Evolutionary conservation across 2,888 invertebrate genomes (phyloP), one percentile per base, ranked within the genome.

Genomic region (Timema cristinae): DNA sequence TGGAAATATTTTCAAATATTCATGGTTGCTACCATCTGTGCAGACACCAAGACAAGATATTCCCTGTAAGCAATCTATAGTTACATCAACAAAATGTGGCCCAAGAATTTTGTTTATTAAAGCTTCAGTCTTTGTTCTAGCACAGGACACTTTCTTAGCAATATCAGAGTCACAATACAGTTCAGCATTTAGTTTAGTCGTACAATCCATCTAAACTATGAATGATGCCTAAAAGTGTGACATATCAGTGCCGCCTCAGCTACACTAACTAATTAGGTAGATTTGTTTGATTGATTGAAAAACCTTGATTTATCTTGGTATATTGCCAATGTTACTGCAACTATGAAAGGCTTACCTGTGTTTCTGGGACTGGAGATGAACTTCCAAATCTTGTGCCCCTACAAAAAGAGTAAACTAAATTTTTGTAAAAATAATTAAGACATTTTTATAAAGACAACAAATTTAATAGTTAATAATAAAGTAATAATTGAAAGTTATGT

Each of bases 141-240:
- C 32, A 32, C 32, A 32, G 32, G 32, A 32, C 32, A 32, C 32
- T 4, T 32, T 32, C 32, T 32, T 32, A 4, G 32, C 32, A 32
- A 56, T 56, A 56, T 56, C 56, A 15, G 56, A 56, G 16, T 56
- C 56, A 56, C n/a, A 56, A 56, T 56, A 56, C 8, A 56, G 56
- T 7, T 56, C 16, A 15, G 56, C n/a, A 13, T 56, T 56, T 13
- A 56, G 16, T 56, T 56, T 56, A 56, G 56, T 5, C 16, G 1
- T 13, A 56, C 56, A 6, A 7, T 56, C 13, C 56, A 56, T 56
- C n/a, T 56, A 56, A 10, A 56, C 7, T n/a, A 56, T 56, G 56
- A n/a, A 11, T 56, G 56, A 13, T 56, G 56, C 8, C 16, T 11
- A 56, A 6, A 5, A 15, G 56, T 56, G 56, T 56, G 56, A 16